These are phyloP conservation scores for Calliphora vomitoria DNA, from an alignment of 2,888 invertebrate genomes.

Conservation along the genomic window DNA sequence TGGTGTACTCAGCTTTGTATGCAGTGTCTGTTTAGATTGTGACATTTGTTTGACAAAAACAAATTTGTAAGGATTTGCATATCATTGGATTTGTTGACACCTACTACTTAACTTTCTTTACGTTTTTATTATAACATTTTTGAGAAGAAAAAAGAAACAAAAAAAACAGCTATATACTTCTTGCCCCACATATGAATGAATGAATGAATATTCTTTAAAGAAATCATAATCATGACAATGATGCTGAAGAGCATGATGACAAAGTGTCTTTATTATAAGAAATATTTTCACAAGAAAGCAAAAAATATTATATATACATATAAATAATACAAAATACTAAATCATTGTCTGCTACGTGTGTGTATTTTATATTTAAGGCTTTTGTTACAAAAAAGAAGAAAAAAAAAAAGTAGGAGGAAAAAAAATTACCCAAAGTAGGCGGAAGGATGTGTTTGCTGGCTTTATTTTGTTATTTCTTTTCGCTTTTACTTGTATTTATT, in stretches of 20 bases:
- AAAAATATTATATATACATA: not conserved
- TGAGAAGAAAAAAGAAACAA: not conserved
- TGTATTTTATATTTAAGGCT: not conserved
- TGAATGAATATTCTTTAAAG: not conserved
- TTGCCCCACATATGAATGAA: not conserved
- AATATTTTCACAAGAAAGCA: conserved; percentile 23
- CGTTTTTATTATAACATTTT: conserved; percentile 23
- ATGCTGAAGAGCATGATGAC: conserved; percentile 37
- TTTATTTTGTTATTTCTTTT: conserved; percentile 17
- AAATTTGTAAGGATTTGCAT: conserved; percentile 74
- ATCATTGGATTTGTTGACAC: conserved; percentile 69
- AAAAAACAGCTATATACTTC: not conserved
- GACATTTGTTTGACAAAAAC: conserved; percentile 66
- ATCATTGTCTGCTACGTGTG: conserved; percentile 17
- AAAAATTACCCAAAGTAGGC: conserved; percentile 33
- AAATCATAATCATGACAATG: conserved; percentile 41
- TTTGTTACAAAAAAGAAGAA: conserved; percentile 22
- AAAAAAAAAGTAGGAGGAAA: not conserved
- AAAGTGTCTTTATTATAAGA: conserved; percentile 54
- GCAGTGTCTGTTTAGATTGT: conserved; percentile 49
- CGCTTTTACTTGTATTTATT: conserved; percentile 21
- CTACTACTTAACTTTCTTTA: conserved; percentile 51
- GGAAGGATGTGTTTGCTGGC: conserved; percentile 36
- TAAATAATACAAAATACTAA: conserved; percentile 45
- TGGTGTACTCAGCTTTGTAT: conserved; percentile 15